These are phyloP conservation scores for Oxyura jamaicensis DNA, from an alignment of 2,113 vertebrate species.

Conservation along the genomic window DNA sequence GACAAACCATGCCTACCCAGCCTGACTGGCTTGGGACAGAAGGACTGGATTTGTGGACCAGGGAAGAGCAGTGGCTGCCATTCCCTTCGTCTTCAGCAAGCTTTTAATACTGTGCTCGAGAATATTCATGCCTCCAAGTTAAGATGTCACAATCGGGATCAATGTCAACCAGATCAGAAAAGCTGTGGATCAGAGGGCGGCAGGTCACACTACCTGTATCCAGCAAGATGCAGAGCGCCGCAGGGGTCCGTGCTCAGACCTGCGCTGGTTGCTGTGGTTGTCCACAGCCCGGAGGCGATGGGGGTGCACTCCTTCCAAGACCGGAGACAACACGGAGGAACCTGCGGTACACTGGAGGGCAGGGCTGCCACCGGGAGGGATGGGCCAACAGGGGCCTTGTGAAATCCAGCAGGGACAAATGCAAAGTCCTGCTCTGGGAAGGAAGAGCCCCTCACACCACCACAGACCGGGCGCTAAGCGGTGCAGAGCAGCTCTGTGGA, in stretches of 20 bases:
- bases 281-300: not conserved
- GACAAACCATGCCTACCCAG: too few relatives aligned
- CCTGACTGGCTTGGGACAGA: not conserved
- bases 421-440: not conserved
- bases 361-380: not conserved
- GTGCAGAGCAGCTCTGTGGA: not conserved
- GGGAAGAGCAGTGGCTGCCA: not conserved
- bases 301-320: not conserved
- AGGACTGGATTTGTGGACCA: not conserved
- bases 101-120: too few relatives aligned
- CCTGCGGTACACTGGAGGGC: not conserved
- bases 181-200: too few relatives aligned
- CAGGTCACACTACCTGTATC: too few relatives aligned
- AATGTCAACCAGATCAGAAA: too few relatives aligned
- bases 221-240: not conserved
- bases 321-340: not conserved
- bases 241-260: not conserved
- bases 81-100: not conserved
- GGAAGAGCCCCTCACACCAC: not conserved
- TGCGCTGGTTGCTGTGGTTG: not conserved
- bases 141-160: too few relatives aligned
- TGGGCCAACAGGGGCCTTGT: not conserved
- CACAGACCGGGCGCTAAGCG: not conserved
- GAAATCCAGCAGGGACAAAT: not conserved
- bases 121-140: too few relatives aligned